Base-by-base conservation (phyloP, 2,113 vertebrate species). In the Chaenocephalus aceratus region DNA sequence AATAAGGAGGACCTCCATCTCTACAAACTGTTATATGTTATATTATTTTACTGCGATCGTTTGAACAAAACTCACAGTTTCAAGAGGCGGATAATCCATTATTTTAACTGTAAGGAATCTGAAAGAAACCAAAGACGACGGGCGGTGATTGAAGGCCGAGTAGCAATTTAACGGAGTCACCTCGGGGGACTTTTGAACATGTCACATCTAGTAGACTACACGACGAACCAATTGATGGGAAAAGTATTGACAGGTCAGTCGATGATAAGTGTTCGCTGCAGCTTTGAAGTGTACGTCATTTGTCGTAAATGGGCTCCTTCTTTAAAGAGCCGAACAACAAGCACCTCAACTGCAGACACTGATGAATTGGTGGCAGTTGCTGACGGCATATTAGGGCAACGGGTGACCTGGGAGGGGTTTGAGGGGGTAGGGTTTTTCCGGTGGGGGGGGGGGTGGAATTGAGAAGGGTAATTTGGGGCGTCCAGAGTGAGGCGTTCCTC, bases 351-450 rank as follows among this genome's bases (percentile, higher is more conserved):
- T 79, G 71, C 60, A 74, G 92, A 92, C 94, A 77, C 88, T 94
- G 93, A 95, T 88, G 90, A 91, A 95, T 94, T 83, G 89, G 91
- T 87, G 83, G 83, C 94, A 95, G 95, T 95, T 95, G 94, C 85
- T 93, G 80, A 77, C 94, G 92, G 87, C 94, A 92, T 91, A 93
- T 94, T 94, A 93, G 93, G 93, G 92, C 92, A 95, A 85, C 89
- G 91, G 91, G 90, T 91, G 87, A 89, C 85, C 71, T 86, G 89
- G 90, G 92, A 89, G 89, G 85, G 85, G 79, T 86, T 66, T 86
- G 10, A 48, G 15, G 41, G 69, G 30, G 77, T 51, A 30, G 54
- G 60, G 77, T 48, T 53, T 41, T 77, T 51, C 1, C 21, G 21
- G n/a, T n/a, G n/a, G n/a, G 56, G 51, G 65, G 49, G 72, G 74